Conservation (phyloP, 2,888 invertebrate species). For the Caenorhabditis japonica region DNA sequence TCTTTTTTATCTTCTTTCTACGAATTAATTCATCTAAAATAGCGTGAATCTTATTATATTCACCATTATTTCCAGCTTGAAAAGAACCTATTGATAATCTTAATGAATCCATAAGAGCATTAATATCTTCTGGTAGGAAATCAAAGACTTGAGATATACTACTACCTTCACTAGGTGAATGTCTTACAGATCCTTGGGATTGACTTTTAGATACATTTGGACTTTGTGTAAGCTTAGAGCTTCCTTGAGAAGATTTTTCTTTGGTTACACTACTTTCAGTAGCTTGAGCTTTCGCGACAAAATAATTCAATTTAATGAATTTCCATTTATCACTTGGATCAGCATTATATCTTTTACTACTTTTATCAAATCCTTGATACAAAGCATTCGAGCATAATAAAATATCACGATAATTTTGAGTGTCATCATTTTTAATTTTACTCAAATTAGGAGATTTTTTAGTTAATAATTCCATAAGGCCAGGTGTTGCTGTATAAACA, state of each 20-base stretch:
- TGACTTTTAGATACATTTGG: constrained; percentile 31
- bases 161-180: not conserved
- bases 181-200: not conserved
- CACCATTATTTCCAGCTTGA: constrained; percentile 61
- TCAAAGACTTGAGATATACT: too few relatives aligned
- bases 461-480: constrained; percentile 61
- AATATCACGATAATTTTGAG: constrained; percentile 52
- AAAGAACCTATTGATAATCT: constrained; percentile 52
- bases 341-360: constrained; percentile 59
- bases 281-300: constrained; percentile 65
- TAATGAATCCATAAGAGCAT: constrained; percentile 48
- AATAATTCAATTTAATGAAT: too few relatives aligned
- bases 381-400: constrained; percentile 58
- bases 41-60: too few relatives aligned
- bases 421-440: constrained; percentile 47
- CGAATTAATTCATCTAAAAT: constrained; percentile 57
- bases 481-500: constrained; percentile 49
- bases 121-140: constrained; percentile 48
- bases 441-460: constrained; percentile 60
- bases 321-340: too few relatives aligned
- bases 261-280: constrained; percentile 50
- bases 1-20: constrained; percentile 15
- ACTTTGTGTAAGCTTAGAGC: constrained; percentile 8
- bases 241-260: constrained; percentile 32
- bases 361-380: constrained; percentile 59